Conservation (phyloP, 2,797 vertebrate genomes). For the Danionella dracula region DNA sequence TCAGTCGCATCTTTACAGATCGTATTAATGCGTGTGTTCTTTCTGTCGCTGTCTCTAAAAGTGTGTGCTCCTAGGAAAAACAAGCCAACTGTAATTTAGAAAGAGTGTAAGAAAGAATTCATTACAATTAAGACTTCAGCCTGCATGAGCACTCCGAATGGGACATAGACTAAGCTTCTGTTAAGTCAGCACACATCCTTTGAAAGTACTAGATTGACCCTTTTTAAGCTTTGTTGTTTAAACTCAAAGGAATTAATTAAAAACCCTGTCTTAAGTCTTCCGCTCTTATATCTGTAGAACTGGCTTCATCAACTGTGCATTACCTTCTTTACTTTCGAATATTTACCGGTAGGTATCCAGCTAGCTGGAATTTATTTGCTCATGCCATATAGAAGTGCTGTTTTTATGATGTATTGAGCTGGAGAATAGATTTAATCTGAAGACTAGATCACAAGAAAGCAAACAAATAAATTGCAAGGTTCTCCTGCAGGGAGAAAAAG, state of each 20-base stretch:
- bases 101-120: background rate
- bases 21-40: background rate
- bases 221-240: background rate
- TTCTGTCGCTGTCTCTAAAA: background rate
- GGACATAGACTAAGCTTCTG: background rate
- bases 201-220: background rate
- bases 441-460: no score
- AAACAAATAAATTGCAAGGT: no score
- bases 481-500: no score
- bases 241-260: background rate
- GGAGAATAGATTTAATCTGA: no score
- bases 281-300: background rate
- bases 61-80: background rate
- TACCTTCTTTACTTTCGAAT: background rate
- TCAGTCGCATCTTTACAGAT: background rate
- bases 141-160: background rate
- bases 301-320: background rate
- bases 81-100: background rate
- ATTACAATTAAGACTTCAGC: constrained; percentile 2
- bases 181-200: constrained; percentile 9
- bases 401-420: no score
- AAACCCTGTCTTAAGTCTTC: background rate
- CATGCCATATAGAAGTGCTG: background rate
- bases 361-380: background rate
- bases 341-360: background rate